phyloP scores from a whole-genome alignment of 1,140 invertebrate genomes.

The Pseudomyrmex pallidus region DNA sequence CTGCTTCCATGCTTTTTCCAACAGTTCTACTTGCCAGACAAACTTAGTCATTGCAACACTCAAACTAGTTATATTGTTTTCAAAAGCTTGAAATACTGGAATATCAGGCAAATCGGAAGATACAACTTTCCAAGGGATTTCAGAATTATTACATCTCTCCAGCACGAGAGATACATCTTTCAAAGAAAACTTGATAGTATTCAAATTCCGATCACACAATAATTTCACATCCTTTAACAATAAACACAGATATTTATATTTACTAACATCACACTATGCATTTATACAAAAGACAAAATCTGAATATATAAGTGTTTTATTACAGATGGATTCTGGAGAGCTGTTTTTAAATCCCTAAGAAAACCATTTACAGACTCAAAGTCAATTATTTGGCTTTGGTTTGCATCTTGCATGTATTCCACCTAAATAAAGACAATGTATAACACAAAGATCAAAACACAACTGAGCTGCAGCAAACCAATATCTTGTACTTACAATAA shows the following conservation, averaged over 20 bases:
- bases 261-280: neutral
- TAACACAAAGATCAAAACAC: neutral
- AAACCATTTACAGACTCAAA: constrained; percentile 9
- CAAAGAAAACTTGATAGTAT: constrained; percentile 70
- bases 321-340: constrained; percentile 70
- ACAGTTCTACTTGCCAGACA: constrained; percentile 71
- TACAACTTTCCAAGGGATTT: constrained; percentile 77
- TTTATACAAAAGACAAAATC: constrained; percentile 32
- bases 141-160: constrained; percentile 52
- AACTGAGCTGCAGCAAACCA: constrained; percentile 4
- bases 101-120: constrained; percentile 79
- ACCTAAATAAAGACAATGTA: constrained; percentile 36
- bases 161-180: constrained; percentile 67
- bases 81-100: constrained; percentile 59
- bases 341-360: constrained; percentile 71
- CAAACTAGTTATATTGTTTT: constrained; percentile 71
- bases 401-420: constrained; percentile 28
- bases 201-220: constrained; percentile 71
- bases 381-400: neutral
- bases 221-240: constrained; percentile 70
- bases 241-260: constrained; percentile 36
- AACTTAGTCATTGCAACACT: constrained; percentile 71
- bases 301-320: constrained; percentile 21
- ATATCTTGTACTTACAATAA: constrained; percentile 71
- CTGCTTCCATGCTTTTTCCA: constrained; percentile 75